These are phyloP conservation scores for Andrena camellia DNA, from an alignment of 2,888 invertebrate species.

Conservation along the genomic window DNA sequence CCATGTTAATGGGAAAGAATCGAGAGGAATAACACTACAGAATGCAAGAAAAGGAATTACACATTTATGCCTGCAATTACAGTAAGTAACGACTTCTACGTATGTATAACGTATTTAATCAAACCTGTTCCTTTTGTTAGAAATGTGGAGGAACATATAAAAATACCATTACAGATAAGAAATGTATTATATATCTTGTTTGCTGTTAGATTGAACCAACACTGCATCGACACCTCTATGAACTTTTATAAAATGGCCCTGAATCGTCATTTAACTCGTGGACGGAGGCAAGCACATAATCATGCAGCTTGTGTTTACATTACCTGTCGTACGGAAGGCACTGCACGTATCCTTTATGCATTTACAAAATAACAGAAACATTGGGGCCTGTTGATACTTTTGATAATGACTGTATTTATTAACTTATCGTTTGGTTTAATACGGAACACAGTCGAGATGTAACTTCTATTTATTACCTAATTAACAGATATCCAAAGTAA, in stretches of 20 bases:
- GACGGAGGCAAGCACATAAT: slow-evolving; percentile 95
- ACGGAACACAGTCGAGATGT: not conserved
- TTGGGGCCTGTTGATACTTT: not conserved
- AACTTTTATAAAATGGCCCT: slow-evolving; percentile 97
- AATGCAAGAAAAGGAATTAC: slow-evolving; percentile 95
- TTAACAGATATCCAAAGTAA: slow-evolving; percentile 25
- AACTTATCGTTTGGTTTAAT: not conserved
- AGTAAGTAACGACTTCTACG: slow-evolving; percentile 77
- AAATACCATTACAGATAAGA: slow-evolving; percentile 2
- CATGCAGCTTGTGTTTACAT: slow-evolving; percentile 99
- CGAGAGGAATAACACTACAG: slow-evolving; percentile 95
- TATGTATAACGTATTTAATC: too few species aligned
- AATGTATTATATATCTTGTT: slow-evolving; percentile 22
- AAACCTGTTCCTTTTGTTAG: not conserved
- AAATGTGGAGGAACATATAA: not conserved
- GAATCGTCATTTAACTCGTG: slow-evolving; percentile 93
- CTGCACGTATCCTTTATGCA: slow-evolving; percentile 93
- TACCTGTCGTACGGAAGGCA: slow-evolving; percentile 97
- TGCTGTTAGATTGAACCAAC: slow-evolving; percentile 90
- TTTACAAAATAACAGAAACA: slow-evolving; percentile 2
- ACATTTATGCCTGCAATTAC: slow-evolving; percentile 93
- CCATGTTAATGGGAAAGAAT: slow-evolving; percentile 94
- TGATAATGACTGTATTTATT: slow-evolving; percentile 11
- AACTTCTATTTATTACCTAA: too few species aligned
- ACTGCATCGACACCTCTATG: slow-evolving; percentile 96